Evolutionary conservation across 2,888 invertebrate species (phyloP).

Genomic region (Spisula subtruncata): DNA sequence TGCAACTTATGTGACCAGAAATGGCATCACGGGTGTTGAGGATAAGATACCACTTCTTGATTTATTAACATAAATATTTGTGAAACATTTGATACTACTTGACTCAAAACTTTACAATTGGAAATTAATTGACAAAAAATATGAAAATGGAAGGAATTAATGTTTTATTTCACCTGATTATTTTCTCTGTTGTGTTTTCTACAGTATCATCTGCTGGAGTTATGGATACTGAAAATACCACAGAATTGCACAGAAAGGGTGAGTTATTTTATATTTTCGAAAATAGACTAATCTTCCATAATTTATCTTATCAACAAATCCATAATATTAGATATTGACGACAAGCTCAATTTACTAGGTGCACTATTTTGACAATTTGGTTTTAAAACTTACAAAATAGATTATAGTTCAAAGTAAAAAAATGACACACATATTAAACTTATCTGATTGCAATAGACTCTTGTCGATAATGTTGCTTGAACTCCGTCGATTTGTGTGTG

Average conservation of each 20-base stretch:
- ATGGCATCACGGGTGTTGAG: neutral
- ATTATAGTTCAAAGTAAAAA: too few species aligned
- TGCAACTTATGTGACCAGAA: neutral
- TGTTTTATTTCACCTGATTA: neutral
- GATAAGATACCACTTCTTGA: neutral
- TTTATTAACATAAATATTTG: neutral
- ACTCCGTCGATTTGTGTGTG: too few species aligned
- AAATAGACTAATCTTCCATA: neutral
- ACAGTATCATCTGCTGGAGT: neutral
- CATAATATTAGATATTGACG: neutral
- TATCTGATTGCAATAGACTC: too few species aligned
- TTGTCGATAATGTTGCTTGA: too few species aligned
- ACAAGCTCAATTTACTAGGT: too few species aligned
- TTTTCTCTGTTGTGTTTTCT: neutral
- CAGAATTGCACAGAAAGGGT: slow-evolving; percentile 4
- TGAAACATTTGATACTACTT: neutral
- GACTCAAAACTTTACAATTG: neutral
- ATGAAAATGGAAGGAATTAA: neutral
- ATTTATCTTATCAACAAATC: neutral
- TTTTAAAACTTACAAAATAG: too few species aligned
- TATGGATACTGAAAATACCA: slow-evolving; percentile 13
- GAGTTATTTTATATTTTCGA: neutral
- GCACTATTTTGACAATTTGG: too few species aligned
- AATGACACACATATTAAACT: too few species aligned
- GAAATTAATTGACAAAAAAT: neutral